Conservation (phyloP, 2,888 invertebrate species). For the Syrphus vitripennis region DNA sequence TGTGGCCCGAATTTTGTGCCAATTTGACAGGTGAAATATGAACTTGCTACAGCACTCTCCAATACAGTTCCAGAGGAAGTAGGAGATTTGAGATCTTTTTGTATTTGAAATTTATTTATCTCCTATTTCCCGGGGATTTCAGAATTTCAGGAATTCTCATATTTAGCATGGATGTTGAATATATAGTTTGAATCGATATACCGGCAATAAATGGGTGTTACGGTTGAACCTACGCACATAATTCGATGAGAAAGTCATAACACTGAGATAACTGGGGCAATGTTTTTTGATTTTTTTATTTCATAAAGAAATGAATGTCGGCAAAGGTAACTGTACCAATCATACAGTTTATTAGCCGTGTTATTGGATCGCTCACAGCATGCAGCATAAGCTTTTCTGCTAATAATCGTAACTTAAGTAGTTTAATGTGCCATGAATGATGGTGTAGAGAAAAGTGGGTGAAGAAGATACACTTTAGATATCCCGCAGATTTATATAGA, state of each 20-base stretch:
- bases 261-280: slow-evolving; percentile 35
- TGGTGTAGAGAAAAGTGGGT: slow-evolving; percentile 1
- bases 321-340: background rate
- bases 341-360: slow-evolving; percentile 46
- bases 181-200: background rate
- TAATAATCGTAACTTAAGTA: slow-evolving; percentile 48
- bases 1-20: slow-evolving; percentile 56
- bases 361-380: slow-evolving; percentile 48
- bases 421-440: slow-evolving; percentile 16
- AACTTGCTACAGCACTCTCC: slow-evolving; percentile 3
- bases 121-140: slow-evolving; percentile 48
- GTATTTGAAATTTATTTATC: slow-evolving; percentile 24
- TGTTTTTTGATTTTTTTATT: slow-evolving; percentile 19
- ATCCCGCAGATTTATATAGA: background rate
- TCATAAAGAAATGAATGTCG: background rate
- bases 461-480: slow-evolving; percentile 13
- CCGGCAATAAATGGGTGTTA: slow-evolving; percentile 38
- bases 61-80: slow-evolving; percentile 21
- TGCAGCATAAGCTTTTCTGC: slow-evolving; percentile 15
- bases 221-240: slow-evolving; percentile 41
- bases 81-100: slow-evolving; percentile 21
- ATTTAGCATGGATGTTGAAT: background rate
- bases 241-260: slow-evolving; percentile 49
- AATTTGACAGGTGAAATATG: slow-evolving; percentile 70
- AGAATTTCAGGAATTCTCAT: background rate